These are phyloP conservation scores for Crepidodera aurea DNA, from an alignment of 2,888 invertebrate genomes.

Conservation along the genomic window DNA sequence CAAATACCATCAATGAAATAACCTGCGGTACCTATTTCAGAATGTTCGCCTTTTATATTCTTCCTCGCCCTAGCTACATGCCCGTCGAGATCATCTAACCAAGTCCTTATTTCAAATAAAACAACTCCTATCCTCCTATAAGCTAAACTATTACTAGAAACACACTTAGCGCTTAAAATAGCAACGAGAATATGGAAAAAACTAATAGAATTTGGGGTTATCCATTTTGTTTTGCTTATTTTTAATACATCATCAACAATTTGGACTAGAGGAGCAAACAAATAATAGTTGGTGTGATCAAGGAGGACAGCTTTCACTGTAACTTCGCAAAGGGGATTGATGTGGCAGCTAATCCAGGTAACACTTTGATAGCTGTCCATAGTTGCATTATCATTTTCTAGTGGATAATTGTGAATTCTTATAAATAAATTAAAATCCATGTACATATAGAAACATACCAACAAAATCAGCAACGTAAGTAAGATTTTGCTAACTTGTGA, in stretches of 20 bases:
- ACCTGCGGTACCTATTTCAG: conserved; percentile 81
- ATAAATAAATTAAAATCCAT: conserved; percentile 79
- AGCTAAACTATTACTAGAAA: conserved; percentile 76
- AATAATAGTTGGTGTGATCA: conserved; percentile 85
- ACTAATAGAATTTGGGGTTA: conserved; percentile 87
- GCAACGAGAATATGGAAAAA: conserved; percentile 81
- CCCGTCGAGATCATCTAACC: conserved; percentile 87
- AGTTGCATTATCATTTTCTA: conserved; percentile 60
- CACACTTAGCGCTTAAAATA: conserved; percentile 74
- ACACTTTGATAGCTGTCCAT: conserved; percentile 63
- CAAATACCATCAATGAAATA: conserved; percentile 86
- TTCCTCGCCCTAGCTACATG: conserved; percentile 82
- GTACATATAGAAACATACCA: conserved; percentile 71
- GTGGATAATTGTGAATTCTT: conserved; percentile 74
- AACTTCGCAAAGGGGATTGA: conserved; percentile 80
- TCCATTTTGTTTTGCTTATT: conserved; percentile 60
- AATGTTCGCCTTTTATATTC: conserved; percentile 78
- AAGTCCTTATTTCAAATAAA: conserved; percentile 81
- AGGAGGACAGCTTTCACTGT: conserved; percentile 85
- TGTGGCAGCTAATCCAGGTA: conserved; percentile 72
- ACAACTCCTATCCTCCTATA: conserved; percentile 77
- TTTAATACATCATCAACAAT: conserved; percentile 71
- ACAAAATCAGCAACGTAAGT: conserved; percentile 65
- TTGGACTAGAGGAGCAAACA: conserved; percentile 82
- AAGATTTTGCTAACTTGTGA: conserved; percentile 77